A percentile compares a stretch with the other conserved stretches of the same genome.
Conservation (phyloP, 2,797 vertebrate species). For the Mormyrops boulengeri region DNA sequence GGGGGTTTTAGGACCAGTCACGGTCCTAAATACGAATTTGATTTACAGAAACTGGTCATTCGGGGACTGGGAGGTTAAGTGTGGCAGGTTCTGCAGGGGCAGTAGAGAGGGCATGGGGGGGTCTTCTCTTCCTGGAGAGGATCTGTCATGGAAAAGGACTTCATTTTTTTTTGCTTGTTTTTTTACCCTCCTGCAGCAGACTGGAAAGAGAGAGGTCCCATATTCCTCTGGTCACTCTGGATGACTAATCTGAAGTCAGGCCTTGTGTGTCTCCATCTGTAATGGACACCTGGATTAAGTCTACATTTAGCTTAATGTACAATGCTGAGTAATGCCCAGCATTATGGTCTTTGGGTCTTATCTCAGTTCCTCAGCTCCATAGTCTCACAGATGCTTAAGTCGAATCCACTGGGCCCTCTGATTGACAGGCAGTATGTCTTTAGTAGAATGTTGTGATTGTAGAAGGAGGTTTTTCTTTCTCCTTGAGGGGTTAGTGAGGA, state of each 20-base stretch:
- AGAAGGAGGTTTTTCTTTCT: background rate
- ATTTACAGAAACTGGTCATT: background rate
- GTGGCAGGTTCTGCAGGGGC: background rate
- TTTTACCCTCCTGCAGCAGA: background rate
- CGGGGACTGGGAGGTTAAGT: background rate
- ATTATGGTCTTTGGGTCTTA: background rate
- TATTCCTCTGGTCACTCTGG: background rate
- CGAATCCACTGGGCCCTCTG: background rate
- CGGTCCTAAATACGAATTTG: background rate
- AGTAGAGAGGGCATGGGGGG: background rate
- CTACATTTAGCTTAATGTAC: background rate
- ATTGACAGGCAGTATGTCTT: background rate
- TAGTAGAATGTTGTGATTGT: background rate
- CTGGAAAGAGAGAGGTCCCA: background rate
- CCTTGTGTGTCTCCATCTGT: background rate
- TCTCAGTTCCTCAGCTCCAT: background rate
- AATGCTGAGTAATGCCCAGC: background rate
- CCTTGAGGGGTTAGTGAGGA: background rate
- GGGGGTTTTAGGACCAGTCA: background rate
- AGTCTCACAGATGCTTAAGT: background rate
- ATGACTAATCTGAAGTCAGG: background rate
- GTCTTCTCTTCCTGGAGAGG: background rate
- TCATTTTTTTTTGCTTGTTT: background rate
- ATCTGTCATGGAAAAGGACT: background rate
- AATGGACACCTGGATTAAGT: background rate